Evolutionary conservation across 2,797 vertebrate species (phyloP), one percentile per base, ranked within the genome.

Genomic region (Coranthus polyacanthus): DNA sequence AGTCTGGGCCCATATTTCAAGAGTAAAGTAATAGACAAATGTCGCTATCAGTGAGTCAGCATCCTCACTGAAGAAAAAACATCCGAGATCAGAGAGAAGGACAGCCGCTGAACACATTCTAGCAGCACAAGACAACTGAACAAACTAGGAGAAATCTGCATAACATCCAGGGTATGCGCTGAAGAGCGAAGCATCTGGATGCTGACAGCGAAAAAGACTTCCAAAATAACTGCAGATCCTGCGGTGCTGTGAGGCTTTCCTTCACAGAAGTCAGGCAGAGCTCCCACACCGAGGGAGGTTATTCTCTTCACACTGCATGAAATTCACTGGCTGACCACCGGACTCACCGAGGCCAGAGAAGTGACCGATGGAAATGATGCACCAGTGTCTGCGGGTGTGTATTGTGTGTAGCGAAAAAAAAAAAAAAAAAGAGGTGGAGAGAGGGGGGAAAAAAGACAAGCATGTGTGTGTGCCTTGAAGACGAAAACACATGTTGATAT

Each of bases 301-400:
- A 72, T 85, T 74, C 57, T 66, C 73, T 78, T 78, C 77, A 65
- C 17, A 64, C 42, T 61, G 54, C 68, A 71, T 84, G 60, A 81
- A 87, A 87, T 73, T 62, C 57, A 56, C 69, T 65, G 69, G 74
- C 64, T 60, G 71, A 80, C 59, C 63, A 47, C 43, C 17, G 50
- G 76, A 78, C 57, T 64, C 43, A 37, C 68, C 44, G n/a, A n/a
- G n/a, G 64, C 39, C 65, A 72, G 59, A 37, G 53, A 58, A 79
- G 79, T 78, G 53, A 69, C 68, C 38, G 34, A 21, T 56, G 71
- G n/a, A n/a, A n/a, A n/a, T n/a, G n/a, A n/a, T 22, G 49, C 37
- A 38, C 34, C 26, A 58, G 53, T 22, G 21, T 54, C 16, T 55
- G 36, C 22, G 52, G 18, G 58, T 46, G 55, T 68, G 65, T 4